phyloP scores from a whole-genome alignment of 2,797 vertebrate species.

The Xiphophorus birchmanni region DNA sequence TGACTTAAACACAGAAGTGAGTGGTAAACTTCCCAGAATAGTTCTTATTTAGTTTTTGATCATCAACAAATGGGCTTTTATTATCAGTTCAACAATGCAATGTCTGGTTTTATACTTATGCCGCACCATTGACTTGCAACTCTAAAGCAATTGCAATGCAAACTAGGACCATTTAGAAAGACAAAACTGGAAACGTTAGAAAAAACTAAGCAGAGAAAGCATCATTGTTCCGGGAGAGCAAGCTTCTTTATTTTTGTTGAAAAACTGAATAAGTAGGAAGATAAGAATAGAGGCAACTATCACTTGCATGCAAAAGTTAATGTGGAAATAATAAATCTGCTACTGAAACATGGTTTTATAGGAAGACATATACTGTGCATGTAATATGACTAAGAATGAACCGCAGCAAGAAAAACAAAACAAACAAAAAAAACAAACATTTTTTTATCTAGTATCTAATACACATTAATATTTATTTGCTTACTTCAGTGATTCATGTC shows the following conservation, averaged over 20 bases:
- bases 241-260: background rate
- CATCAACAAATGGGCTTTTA: background rate
- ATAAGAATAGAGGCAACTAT: background rate
- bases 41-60: background rate
- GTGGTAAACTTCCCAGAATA: background rate
- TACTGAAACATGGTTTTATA: background rate
- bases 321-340: background rate
- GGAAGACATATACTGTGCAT: background rate
- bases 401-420: conserved; percentile 7
- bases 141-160: background rate
- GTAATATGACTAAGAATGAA: background rate
- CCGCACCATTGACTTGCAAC: background rate
- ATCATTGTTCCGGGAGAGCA: background rate
- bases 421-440: background rate
- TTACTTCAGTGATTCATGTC: conserved; percentile 60
- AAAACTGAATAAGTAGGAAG: background rate
- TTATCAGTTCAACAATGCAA: background rate
- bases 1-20: background rate
- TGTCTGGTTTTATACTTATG: background rate
- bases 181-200: background rate
- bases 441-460: conserved; percentile 28
- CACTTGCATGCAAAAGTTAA: background rate
- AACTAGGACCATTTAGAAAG: background rate
- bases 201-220: background rate
- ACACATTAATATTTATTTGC: conserved; percentile 41